Percentiles rank a stretch among this genome's conserved stretches.
Conservation (phyloP, 2,113 vertebrate species). For the Plestiodon gilberti region DNA sequence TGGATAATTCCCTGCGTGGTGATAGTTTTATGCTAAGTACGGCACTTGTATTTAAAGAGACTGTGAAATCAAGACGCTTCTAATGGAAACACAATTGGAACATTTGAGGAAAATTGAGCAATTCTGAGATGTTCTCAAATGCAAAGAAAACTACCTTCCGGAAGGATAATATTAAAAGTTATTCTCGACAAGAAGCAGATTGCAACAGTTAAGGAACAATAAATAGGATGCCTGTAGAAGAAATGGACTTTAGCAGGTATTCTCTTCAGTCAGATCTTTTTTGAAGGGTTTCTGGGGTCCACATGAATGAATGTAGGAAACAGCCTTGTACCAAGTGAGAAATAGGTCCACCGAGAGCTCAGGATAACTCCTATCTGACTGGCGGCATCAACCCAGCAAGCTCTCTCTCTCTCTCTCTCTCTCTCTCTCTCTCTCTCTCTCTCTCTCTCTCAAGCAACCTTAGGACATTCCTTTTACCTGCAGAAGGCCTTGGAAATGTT, state of each 20-base stretch:
- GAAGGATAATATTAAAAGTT: background rate
- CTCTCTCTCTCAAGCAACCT: too few relatives aligned
- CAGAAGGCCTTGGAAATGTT: too few relatives aligned
- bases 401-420: too few relatives aligned
- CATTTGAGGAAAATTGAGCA: background rate
- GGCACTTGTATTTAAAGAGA: background rate
- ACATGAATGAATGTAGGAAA: too few relatives aligned
- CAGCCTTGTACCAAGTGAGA: background rate
- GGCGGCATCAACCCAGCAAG: too few relatives aligned
- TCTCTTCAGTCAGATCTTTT: background rate
- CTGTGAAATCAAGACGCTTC: conserved; percentile 13
- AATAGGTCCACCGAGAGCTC: background rate
- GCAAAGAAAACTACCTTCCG: background rate
- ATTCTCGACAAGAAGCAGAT: background rate
- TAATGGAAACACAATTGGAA: conserved; percentile 2
- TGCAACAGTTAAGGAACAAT: background rate
- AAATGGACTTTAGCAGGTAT: background rate
- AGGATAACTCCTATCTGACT: too few relatives aligned
- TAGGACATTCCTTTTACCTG: too few relatives aligned
- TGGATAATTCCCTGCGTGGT: background rate
- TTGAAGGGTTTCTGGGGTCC: background rate
- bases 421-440: too few relatives aligned
- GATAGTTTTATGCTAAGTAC: background rate
- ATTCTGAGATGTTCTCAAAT: background rate
- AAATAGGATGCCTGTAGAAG: background rate